Base-by-base conservation (phyloP, 2,797 vertebrate genomes). In the Pipistrellus pipistrellus region DNA sequence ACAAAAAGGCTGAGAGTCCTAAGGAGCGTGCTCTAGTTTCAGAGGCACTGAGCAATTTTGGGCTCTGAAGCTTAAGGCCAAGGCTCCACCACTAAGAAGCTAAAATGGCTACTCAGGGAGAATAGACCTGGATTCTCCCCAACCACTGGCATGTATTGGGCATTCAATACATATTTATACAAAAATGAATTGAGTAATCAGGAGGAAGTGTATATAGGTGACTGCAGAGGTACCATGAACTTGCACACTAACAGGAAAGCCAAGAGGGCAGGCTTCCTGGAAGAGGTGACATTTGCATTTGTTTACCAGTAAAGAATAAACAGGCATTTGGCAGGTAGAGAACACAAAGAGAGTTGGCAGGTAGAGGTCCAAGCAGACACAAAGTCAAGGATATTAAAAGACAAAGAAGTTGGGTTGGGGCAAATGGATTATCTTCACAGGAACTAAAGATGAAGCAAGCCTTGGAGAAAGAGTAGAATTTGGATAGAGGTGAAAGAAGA, bases 391-490 rank as follows among this genome's bases (percentile, higher is more conserved):
- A 20, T 1, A 14, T 66, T 77, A 35, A 84, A 55, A 84, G 64
- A 93, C 76, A 85, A 32, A 68, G 10, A 85, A 59, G 7, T 6
- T 92, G 55, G 18, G 14, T 27, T 62, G 38, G 27, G 41, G 27
- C 38, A 78, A 90, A 78, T 53, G 78, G 69, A 55, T 57, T 77
- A 73, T 32, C 30, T 87, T 85, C 41, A 3, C 84, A 35, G 81
- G 77, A 92, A 90, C 75, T 25, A 48, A 32, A 72, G 69, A 35
- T 41, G 32, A 94, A 44, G 25, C 0, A 8, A 68, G 14, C 35
- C 71, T 75, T 93, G 44, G 90, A 84, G 72, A 32, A 88, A 66
- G 25, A 53, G 18, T 17, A 84, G 87, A 66, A 78, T 51, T 35
- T 84, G 76, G 62, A 69, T 5, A 77, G 27, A 92, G 69, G 62